Percentiles rank a stretch among this genome's conserved stretches.
These are phyloP conservation scores for Casuarius casuarius DNA, from an alignment of 2,113 vertebrate species.

Conservation along the genomic window DNA sequence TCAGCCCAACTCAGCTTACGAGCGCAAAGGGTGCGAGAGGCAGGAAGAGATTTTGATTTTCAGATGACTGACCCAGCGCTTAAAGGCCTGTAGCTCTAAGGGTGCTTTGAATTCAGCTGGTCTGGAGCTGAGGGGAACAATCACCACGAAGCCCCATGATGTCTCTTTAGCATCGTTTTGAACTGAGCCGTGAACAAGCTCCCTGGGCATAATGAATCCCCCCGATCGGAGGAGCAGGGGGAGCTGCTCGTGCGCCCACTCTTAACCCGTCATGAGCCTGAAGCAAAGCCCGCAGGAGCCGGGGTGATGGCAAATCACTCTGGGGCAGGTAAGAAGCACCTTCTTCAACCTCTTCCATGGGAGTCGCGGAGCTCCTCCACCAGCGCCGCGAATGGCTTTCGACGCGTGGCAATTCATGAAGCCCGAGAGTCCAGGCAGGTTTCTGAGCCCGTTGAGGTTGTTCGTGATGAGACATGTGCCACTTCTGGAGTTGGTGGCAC, in stretches of 20 bases:
- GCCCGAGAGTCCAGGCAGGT: too few relatives aligned
- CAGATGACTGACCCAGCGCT: not conserved
- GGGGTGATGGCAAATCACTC: too few relatives aligned
- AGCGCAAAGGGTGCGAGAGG: not conserved
- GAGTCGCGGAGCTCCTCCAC: too few relatives aligned
- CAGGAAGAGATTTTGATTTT: not conserved
- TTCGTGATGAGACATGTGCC: not conserved
- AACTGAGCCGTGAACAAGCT: not conserved
- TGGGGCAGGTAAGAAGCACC: too few relatives aligned
- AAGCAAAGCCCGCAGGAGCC: not conserved
- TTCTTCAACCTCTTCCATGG: too few relatives aligned
- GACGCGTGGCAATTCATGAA: too few relatives aligned
- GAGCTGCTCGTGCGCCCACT: not conserved
- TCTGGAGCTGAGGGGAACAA: not conserved
- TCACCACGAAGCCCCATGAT: not conserved
- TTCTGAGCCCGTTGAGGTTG: too few relatives aligned
- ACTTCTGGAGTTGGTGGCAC: not conserved
- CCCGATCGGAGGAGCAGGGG: fast-evolving
- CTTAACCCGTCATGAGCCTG: not conserved
- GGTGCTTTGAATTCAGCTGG: not conserved
- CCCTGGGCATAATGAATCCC: not conserved
- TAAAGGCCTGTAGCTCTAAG: not conserved
- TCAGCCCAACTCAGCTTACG: not conserved
- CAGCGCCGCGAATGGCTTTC: too few relatives aligned
- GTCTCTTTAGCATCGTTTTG: not conserved